Percentiles rank a stretch among this genome's conserved stretches.
Conservation (phyloP, 92 coral and sea anemone species). For the Muricea muricata region DNA sequence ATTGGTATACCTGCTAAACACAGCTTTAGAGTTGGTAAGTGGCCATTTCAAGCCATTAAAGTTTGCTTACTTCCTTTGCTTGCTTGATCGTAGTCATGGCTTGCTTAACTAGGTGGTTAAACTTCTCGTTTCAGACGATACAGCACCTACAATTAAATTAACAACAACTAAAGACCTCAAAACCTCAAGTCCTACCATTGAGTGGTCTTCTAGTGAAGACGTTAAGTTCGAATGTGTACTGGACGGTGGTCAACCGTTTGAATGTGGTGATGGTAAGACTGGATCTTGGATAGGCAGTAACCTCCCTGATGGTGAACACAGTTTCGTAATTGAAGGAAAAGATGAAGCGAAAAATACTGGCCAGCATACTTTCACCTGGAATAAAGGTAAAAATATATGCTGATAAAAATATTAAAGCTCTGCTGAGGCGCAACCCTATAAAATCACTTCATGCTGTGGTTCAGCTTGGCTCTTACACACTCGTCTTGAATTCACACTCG, state of each 20-base stretch:
- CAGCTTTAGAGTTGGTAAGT: slow-evolving; percentile 7
- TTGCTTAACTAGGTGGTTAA: no score
- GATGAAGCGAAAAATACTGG: slow-evolving; percentile 20
- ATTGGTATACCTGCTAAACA: neutral
- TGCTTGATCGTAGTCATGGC: no score
- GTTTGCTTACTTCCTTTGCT: no score
- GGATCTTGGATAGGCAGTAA: slow-evolving; percentile 6
- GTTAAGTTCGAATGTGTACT: slow-evolving; percentile 24
- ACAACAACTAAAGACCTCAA: neutral
- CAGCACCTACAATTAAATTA: neutral
- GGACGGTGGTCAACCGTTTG: neutral
- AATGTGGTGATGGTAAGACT: slow-evolving; percentile 18
- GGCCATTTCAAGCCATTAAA: no score
- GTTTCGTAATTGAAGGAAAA: slow-evolving; percentile 9
- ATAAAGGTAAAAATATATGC: neutral
- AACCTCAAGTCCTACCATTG: neutral
- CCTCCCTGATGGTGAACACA: slow-evolving; percentile 5
- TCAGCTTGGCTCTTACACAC: no score
- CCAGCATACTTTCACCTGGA: slow-evolving; percentile 6
- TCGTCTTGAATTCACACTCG: no score
- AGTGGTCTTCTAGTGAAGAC: slow-evolving; percentile 8
- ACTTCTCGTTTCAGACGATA: neutral
- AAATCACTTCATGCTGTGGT: no score
- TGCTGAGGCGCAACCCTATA: no score
- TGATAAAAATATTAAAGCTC: no score